Base-by-base conservation (phyloP, 2,888 invertebrate species). In the Drosophila peninsularis region DNA sequence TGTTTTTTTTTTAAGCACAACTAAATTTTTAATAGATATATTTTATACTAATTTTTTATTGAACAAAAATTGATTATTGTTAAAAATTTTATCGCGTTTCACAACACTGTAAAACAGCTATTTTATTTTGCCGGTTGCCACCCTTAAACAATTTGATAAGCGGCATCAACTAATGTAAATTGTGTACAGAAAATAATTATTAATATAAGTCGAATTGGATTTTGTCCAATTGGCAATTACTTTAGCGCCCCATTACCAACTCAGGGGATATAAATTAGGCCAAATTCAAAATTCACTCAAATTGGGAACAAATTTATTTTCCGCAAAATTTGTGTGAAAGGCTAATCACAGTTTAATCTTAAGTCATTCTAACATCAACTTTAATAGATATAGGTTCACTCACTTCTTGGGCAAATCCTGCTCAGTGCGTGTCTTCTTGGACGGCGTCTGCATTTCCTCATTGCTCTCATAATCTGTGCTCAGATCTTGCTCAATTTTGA, bases 401-500 rank as follows among this genome's bases (percentile, higher is more conserved):
- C 9, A 58, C 58, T 32, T 58, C 11, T 50, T 49, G 30, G 50
- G 36, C 14, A 24, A 24, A 42, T 37, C 36, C 14, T 17, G 34
- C 6, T 47, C 27, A n/a, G 6, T 19, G 36, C 39, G 19, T 3
- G 9, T 5, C n/a, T 50, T 50, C 10, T 50, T 39, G 14, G 58
- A 5, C 30, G 58, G 19, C 13, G n/a, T 41, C 32, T 32, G 39
- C n/a, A 11, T 3, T 19, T 50, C 58, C 13, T 58, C 58, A 13
- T 50, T 50, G 52, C 39, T 58, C 30, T 58, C 52, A 50, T 32
- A 32, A 13, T 58, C 58, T 13, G 39, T 41, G 52, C 39, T 50
- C n/a, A 30, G n/a, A 4, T 58, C 39, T 13, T 30, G 58, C 11
- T 50, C 52, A 5, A 58, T 21, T 58, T 58, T 50, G 1, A 58